Percentiles rank a stretch among this genome's conserved stretches.
Conservation (phyloP, 2,888 invertebrate species). For the Zaprionus bogoriensis region DNA sequence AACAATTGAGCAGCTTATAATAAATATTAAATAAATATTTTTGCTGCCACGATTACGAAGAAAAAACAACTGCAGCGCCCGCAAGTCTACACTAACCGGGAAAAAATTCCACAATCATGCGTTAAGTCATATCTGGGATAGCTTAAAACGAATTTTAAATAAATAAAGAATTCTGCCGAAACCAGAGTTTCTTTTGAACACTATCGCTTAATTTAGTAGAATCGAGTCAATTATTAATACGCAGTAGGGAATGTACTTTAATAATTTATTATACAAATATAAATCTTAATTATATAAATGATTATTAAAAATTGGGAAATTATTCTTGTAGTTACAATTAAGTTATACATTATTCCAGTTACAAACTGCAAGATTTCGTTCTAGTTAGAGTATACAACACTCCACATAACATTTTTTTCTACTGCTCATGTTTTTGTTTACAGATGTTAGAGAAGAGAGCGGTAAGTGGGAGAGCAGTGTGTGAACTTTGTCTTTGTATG, state of each 20-base stretch:
- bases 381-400: constrained; percentile 8
- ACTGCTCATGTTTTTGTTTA: constrained; percentile 10
- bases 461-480: too few relatives aligned
- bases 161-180: background rate
- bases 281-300: background rate
- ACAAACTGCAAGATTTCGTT: background rate
- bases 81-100: constrained; percentile 5
- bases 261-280: too few relatives aligned
- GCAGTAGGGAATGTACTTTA: too few relatives aligned
- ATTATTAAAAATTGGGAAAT: too few relatives aligned
- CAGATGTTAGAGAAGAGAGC: background rate
- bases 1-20: constrained; percentile 43
- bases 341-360: too few relatives aligned
- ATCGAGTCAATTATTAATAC: background rate
- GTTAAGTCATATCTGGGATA: background rate
- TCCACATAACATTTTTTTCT: background rate
- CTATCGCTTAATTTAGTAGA: background rate
- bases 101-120: background rate
- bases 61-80: constrained; percentile 34
- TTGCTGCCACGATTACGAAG: constrained; percentile 40
- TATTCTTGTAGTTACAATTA: too few relatives aligned
- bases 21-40: constrained; percentile 59
- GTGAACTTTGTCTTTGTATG: too few relatives aligned
- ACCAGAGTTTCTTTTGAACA: background rate
- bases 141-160: too few relatives aligned